Evolutionary conservation across 1,140 invertebrate genomes (phyloP).

Genomic region (Aporrectodea caliginosa): DNA sequence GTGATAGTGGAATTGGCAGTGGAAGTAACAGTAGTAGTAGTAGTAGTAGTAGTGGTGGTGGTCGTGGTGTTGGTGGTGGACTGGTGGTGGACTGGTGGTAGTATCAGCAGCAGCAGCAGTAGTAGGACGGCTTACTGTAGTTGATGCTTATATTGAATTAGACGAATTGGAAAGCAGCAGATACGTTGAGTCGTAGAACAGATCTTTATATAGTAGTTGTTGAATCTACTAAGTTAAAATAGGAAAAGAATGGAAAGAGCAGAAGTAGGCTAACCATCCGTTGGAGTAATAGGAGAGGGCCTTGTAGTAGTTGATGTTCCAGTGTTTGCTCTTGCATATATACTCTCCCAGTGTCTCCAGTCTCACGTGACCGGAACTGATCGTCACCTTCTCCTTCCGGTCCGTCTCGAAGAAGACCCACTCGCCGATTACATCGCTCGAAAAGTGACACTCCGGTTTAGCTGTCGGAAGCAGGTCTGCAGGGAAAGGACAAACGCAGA

Average conservation of each 20-base stretch:
- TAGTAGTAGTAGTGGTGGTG: too few relatives aligned
- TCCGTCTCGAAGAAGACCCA: neutral
- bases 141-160: neutral
- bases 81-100: too few relatives aligned
- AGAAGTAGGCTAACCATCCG: too few relatives aligned
- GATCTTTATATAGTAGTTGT: too few relatives aligned
- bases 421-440: neutral
- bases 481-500: neutral
- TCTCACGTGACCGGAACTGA: neutral
- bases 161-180: too few relatives aligned
- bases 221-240: too few relatives aligned
- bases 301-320: conserved; percentile 19
- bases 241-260: too few relatives aligned
- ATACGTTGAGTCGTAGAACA: too few relatives aligned
- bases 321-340: conserved; percentile 32
- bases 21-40: too few relatives aligned
- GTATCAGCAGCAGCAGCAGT: conserved; percentile 19
- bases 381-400: neutral
- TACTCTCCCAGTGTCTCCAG: conserved; percentile 12
- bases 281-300: conserved; percentile 21
- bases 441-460: conserved; percentile 13
- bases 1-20: too few relatives aligned
- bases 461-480: conserved; percentile 16
- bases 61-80: too few relatives aligned
- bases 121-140: neutral